Percentiles rank a stretch among this genome's conserved stretches.
Evolutionary conservation across 2,888 invertebrate species (phyloP).

Genomic region (Bugula neritina): DNA sequence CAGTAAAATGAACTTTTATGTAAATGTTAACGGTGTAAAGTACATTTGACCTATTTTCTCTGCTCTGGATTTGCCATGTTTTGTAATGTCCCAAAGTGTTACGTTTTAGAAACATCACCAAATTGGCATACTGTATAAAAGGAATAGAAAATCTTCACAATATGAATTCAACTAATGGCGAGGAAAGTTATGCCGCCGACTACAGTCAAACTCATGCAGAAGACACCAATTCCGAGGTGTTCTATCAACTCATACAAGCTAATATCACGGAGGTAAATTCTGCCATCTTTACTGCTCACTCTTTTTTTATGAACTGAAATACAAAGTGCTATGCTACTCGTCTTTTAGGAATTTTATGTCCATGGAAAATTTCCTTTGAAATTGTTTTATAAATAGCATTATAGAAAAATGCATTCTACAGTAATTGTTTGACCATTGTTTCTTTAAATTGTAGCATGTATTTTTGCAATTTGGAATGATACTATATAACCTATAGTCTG

Average conservation of each 20-base stretch:
- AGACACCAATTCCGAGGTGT: background rate
- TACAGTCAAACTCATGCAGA: background rate
- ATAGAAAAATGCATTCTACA: background rate
- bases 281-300: background rate
- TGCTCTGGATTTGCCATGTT: too few species aligned
- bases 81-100: too few species aligned
- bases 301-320: background rate
- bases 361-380: background rate
- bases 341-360: background rate
- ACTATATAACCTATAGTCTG: too few species aligned
- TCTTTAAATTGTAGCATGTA: too few species aligned
- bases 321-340: background rate
- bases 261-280: background rate
- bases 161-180: background rate
- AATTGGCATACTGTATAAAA: too few species aligned
- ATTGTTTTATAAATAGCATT: background rate
- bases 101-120: too few species aligned
- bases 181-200: background rate
- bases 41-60: too few species aligned
- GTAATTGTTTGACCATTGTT: too few species aligned
- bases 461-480: too few species aligned
- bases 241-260: conserved; percentile 5
- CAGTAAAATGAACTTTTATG: too few species aligned
- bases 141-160: too few species aligned
- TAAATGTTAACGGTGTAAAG: too few species aligned